Evolutionary conservation across 2,888 invertebrate genomes (phyloP).

Genomic region (Cheilosia vulpina): DNA sequence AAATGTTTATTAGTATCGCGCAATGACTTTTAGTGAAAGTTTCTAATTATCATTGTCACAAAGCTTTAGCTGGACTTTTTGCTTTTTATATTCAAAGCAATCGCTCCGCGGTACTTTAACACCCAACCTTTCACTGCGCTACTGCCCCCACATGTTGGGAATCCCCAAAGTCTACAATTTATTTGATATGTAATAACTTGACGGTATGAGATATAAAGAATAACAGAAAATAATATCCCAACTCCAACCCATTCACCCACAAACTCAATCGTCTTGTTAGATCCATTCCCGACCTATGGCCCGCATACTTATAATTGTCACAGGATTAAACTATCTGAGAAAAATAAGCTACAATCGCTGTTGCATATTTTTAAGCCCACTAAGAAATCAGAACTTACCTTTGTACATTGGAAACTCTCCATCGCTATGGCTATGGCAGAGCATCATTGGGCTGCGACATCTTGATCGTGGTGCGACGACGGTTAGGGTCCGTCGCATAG

Average conservation of each 20-base stretch:
- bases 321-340: conserved; percentile 1
- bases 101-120: too few species aligned
- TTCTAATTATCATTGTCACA: too few species aligned
- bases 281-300: conserved; percentile 3
- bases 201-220: too few species aligned
- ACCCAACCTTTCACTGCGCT: too few species aligned
- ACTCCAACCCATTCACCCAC: background rate
- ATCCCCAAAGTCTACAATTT: too few species aligned
- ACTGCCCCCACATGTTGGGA: too few species aligned
- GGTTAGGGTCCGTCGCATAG: conserved; percentile 61
- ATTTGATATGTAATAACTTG: too few species aligned
- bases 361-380: conserved; percentile 3
- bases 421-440: conserved; percentile 93
- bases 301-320: conserved; percentile 42
- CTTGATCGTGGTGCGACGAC: conserved; percentile 84
- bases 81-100: too few species aligned
- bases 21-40: too few species aligned
- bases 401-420: conserved; percentile 93
- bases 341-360: background rate
- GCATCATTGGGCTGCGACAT: conserved; percentile 90
- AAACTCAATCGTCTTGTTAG: background rate
- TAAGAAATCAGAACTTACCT: conserved; percentile 85
- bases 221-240: too few species aligned
- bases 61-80: too few species aligned
- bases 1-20: too few species aligned